These are phyloP conservation scores for Stratiolaelaps scimitus DNA, from an alignment of 1,140 invertebrate genomes.

Conservation along the genomic window DNA sequence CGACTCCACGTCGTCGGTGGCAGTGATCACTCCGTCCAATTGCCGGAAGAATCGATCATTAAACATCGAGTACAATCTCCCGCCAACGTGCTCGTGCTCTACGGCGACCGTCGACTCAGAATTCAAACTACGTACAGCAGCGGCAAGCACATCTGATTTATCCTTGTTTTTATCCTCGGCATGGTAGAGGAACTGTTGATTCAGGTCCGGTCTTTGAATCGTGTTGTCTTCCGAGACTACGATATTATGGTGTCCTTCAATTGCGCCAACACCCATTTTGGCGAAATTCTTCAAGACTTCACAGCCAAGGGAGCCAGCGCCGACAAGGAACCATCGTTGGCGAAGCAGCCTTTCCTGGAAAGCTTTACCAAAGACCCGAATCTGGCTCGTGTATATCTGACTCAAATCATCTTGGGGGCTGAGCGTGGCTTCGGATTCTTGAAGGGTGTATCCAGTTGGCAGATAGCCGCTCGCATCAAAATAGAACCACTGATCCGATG, in stretches of 20 bases:
- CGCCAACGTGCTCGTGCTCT: slow-evolving; percentile 83
- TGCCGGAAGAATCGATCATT: slow-evolving; percentile 87
- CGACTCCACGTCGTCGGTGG: slow-evolving; percentile 93
- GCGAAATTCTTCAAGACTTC: slow-evolving; percentile 97
- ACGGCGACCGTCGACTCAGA: slow-evolving; percentile 68
- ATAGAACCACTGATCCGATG: slow-evolving; percentile 88
- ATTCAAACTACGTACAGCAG: slow-evolving; percentile 69
- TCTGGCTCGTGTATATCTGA: slow-evolving; percentile 61
- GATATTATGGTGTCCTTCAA: slow-evolving; percentile 52
- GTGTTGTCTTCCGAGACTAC: slow-evolving; percentile 99
- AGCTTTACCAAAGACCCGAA: slow-evolving; percentile 76
- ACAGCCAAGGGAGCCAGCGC: slow-evolving; percentile 96
- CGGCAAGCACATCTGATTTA: slow-evolving; percentile 76
- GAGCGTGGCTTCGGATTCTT: slow-evolving; percentile 61
- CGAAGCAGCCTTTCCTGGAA: slow-evolving; percentile 70
- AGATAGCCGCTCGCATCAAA: slow-evolving; percentile 92
- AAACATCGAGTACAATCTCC: slow-evolving; percentile 85
- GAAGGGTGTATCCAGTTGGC: slow-evolving; percentile 50
- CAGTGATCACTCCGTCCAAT: slow-evolving; percentile 88
- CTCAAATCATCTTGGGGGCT: no score
- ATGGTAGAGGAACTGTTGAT: slow-evolving; percentile 93
- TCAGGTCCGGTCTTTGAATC: slow-evolving; percentile 97
- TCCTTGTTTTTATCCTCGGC: slow-evolving; percentile 82
- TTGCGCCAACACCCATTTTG: slow-evolving; percentile 81
- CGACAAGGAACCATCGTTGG: slow-evolving; percentile 70